phyloP scores from a whole-genome alignment of 2,113 vertebrate species.

The Pomatostomus ruficeps region DNA sequence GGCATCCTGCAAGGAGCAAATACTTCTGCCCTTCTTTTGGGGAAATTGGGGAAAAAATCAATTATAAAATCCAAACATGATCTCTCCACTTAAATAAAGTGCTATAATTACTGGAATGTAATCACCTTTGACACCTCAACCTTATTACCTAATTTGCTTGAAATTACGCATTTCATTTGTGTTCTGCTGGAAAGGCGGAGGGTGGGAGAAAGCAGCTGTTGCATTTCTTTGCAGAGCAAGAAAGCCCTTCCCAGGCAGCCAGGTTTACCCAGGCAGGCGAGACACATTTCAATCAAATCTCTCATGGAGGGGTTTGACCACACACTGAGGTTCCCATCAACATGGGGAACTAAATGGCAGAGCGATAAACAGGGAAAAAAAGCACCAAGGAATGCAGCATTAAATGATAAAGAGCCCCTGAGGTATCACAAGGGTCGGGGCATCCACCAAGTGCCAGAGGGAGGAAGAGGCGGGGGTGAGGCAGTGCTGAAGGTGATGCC shows the following conservation, averaged over 20 bases:
- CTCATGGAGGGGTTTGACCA: background rate
- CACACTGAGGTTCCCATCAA: background rate
- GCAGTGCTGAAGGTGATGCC: no score
- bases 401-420: background rate
- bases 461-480: background rate
- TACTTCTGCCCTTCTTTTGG: background rate
- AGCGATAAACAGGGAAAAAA: background rate
- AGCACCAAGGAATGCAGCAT: background rate
- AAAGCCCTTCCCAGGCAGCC: background rate
- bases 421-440: background rate
- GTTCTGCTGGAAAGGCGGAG: background rate
- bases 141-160: background rate
- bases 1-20: background rate
- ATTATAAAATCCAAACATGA: background rate
- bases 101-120: background rate
- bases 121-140: background rate
- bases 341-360: background rate
- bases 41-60: background rate
- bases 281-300: background rate
- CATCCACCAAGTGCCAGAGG: background rate
- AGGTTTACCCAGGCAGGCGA: background rate
- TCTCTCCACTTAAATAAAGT: background rate
- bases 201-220: background rate
- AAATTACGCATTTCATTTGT: background rate
- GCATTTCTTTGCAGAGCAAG: background rate